Percentiles rank a stretch among this genome's conserved stretches.
Evolutionary conservation across 2,797 vertebrate species (phyloP).

Genomic region (Pangasius krempfi): DNA sequence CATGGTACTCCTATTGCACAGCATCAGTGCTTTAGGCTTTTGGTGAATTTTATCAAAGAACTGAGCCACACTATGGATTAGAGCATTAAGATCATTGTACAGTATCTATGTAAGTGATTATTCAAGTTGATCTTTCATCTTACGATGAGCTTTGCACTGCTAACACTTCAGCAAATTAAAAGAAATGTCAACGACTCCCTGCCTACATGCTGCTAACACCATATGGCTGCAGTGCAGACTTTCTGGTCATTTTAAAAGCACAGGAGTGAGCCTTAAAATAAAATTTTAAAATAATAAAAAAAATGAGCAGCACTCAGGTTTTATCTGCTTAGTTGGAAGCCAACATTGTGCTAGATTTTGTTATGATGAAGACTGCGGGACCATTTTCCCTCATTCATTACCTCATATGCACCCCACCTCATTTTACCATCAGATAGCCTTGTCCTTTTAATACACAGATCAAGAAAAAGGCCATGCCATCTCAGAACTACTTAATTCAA

Average conservation of each 20-base stretch:
- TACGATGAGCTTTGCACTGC: neutral
- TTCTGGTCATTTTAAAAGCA: neutral
- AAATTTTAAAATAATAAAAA: neutral
- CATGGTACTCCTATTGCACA: neutral
- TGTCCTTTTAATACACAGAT: neutral
- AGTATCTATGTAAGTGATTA: neutral
- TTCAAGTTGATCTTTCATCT: neutral
- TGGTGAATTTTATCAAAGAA: neutral
- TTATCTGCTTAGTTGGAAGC: constrained; percentile 7
- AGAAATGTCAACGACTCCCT: neutral
- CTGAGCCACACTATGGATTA: neutral
- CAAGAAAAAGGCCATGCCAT: neutral
- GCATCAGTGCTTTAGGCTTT: constrained; percentile 1
- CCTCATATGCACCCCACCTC: neutral
- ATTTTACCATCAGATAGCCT: neutral
- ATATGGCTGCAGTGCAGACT: too few relatives aligned
- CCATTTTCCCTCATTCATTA: neutral
- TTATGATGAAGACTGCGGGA: neutral
- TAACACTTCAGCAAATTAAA: constrained; percentile 15
- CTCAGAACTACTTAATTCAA: constrained; percentile 4
- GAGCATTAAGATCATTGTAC: neutral
- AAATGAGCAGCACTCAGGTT: neutral
- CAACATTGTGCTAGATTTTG: neutral
- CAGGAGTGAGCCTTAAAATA: neutral
- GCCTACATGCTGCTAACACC: neutral